Conservation (phyloP, 2,797 vertebrate species). For the Bovichtus diacanthus region DNA sequence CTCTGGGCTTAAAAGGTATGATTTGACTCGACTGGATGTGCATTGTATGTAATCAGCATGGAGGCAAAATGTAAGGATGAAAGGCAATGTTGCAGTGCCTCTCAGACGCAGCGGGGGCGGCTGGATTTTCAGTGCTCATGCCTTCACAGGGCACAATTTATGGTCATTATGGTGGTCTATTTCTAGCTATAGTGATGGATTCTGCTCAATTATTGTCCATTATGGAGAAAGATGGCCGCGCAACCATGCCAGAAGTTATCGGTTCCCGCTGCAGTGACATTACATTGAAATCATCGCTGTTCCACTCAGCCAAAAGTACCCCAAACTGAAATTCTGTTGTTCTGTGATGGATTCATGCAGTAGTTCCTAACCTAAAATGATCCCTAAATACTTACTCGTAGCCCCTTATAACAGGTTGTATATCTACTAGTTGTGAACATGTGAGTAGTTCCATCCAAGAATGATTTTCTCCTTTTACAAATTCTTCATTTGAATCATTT, state of each 20-base stretch:
- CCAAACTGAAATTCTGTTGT: conserved; percentile 38
- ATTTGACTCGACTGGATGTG: conserved; percentile 70
- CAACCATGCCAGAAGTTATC: conserved; percentile 84
- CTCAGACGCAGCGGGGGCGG: conserved; percentile 78
- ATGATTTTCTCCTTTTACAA: not conserved
- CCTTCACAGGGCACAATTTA: conserved; percentile 89
- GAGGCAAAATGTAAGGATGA: conserved; percentile 72
- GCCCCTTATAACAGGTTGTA: not conserved
- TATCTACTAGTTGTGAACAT: not conserved
- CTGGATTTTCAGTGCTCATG: conserved; percentile 74
- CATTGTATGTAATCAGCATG: conserved; percentile 84
- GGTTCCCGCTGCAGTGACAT: conserved; percentile 78
- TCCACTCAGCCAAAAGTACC: conserved; percentile 62
- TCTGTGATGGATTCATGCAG: conserved; percentile 14
- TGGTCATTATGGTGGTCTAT: conserved; percentile 86
- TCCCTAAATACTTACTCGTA: not conserved
- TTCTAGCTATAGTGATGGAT: conserved; percentile 91
- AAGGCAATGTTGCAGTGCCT: conserved; percentile 74
- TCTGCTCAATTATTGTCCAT: conserved; percentile 96
- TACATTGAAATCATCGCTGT: conserved; percentile 81
- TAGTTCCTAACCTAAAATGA: not conserved
- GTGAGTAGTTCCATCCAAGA: not conserved
- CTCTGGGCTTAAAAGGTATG: conserved; percentile 71
- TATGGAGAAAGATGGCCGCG: conserved; percentile 90
- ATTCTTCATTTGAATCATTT: not conserved